Evolutionary conservation across 2,797 vertebrate genomes (phyloP).

Genomic region (Malacoctenus gilli): DNA sequence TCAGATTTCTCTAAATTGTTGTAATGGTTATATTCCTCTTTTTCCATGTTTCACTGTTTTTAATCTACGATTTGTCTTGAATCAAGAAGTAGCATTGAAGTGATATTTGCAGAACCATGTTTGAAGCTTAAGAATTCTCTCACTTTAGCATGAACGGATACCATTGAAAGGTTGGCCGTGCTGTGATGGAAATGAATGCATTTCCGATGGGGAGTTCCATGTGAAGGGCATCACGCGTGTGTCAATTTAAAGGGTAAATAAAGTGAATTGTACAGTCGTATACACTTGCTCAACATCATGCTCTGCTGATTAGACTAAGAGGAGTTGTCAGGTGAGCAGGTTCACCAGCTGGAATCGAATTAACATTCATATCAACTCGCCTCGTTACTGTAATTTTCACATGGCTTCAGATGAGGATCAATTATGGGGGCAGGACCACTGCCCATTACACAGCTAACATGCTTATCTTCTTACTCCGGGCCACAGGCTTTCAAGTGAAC

Average conservation of each 20-base stretch:
- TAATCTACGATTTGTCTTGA: slow-evolving; percentile 16
- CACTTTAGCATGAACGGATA: neutral
- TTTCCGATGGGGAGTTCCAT: too few species aligned
- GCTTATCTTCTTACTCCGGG: slow-evolving; percentile 49
- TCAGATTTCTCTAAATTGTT: slow-evolving; percentile 51
- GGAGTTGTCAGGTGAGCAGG: slow-evolving; percentile 48
- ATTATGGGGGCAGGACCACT: slow-evolving; percentile 57
- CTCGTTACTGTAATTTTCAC: slow-evolving; percentile 66
- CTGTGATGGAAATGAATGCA: neutral
- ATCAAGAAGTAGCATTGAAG: slow-evolving; percentile 2
- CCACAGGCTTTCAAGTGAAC: slow-evolving; percentile 56
- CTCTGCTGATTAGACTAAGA: slow-evolving; percentile 26
- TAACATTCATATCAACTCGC: slow-evolving; percentile 60
- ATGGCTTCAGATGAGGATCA: slow-evolving; percentile 61
- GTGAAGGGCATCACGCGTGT: too few species aligned
- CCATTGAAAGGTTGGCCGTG: neutral
- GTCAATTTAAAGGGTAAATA: slow-evolving; percentile 11
- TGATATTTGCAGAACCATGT: slow-evolving; percentile 4
- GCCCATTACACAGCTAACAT: slow-evolving; percentile 57
- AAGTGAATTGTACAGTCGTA: neutral
- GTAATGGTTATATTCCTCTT: slow-evolving; percentile 35
- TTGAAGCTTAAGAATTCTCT: neutral
- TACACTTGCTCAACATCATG: slow-evolving; percentile 10
- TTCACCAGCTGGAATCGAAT: slow-evolving; percentile 59
- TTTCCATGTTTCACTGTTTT: slow-evolving; percentile 27